A percentile compares a stretch with the other conserved stretches of the same genome.
These are phyloP conservation scores for Tetramorium parvispinum DNA, from an alignment of 1,140 invertebrate genomes.

Conservation along the genomic window DNA sequence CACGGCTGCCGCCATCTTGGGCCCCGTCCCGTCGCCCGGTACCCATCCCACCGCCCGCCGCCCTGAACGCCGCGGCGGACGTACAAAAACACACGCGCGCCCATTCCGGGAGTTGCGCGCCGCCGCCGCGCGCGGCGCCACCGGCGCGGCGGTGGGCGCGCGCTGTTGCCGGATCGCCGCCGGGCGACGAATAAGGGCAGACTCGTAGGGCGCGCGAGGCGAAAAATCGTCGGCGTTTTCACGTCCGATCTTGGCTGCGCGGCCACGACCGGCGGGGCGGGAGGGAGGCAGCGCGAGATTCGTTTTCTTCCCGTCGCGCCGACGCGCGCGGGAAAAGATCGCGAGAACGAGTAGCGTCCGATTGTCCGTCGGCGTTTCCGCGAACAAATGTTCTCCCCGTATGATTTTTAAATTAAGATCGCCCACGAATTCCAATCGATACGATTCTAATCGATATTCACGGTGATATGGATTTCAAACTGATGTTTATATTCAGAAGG, in stretches of 20 bases:
- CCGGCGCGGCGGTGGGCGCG: not conserved
- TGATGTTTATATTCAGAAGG: too few species aligned
- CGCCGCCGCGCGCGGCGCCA: constrained; percentile 4
- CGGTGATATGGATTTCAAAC: not conserved
- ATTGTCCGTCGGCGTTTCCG: constrained; percentile 33
- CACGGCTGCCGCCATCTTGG: constrained; percentile 79
- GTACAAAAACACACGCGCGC: constrained; percentile 81
- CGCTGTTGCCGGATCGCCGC: constrained; percentile 67
- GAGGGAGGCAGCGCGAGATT: not conserved
- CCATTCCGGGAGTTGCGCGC: constrained; percentile 26
- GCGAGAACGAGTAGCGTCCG: not conserved
- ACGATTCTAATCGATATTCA: not conserved
- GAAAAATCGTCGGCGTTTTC: constrained; percentile 61
- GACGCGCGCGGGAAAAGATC: not conserved
- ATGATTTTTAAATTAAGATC: constrained; percentile 25
- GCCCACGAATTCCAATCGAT: not conserved
- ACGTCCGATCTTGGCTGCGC: not conserved
- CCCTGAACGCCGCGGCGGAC: constrained; percentile 42
- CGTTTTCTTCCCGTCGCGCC: not conserved
- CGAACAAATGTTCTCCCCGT: not conserved
- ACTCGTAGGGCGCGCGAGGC: constrained; percentile 53
- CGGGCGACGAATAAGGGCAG: constrained; percentile 26
- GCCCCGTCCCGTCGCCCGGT: constrained; percentile 35
- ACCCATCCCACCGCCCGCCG: not conserved
- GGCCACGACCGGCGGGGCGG: not conserved